These are phyloP conservation scores for Archilochus colubris DNA, from an alignment of 2,113 vertebrate species.

Conservation along the genomic window DNA sequence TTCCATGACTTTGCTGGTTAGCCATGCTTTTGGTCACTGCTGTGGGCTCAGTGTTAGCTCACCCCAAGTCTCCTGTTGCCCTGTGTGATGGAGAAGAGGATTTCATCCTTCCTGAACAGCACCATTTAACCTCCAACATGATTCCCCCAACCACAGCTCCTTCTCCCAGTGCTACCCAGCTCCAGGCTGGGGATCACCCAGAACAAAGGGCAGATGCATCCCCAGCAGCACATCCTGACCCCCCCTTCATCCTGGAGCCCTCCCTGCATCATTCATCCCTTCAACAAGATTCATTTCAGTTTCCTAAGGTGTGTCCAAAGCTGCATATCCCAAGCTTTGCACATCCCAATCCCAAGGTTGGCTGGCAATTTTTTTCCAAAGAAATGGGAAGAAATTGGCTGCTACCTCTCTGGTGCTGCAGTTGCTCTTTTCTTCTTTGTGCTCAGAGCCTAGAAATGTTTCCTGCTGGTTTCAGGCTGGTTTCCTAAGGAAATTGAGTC, in stretches of 20 bases:
- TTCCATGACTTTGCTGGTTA: not conserved
- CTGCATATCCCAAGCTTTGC: not conserved
- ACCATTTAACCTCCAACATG: not conserved
- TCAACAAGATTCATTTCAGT: not conserved
- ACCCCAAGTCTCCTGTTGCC: not conserved
- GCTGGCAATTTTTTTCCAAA: not conserved
- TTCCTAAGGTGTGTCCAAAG: not conserved
- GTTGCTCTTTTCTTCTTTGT: not conserved
- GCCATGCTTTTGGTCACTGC: not conserved
- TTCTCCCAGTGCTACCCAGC: not conserved
- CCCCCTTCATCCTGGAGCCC: not conserved
- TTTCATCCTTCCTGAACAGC: not conserved
- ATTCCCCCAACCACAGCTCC: not conserved
- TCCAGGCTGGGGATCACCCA: not conserved
- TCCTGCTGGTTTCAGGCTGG: not conserved
- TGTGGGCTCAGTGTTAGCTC: not conserved
- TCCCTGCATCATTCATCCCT: rapidly evolving
- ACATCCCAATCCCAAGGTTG: not conserved
- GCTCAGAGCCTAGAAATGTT: not conserved
- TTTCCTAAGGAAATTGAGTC: not conserved
- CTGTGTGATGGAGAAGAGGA: not conserved
- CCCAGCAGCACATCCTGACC: not conserved
- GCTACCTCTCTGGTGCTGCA: not conserved
- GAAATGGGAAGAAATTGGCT: not conserved
- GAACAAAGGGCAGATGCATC: not conserved